Conservation (phyloP, 2,797 vertebrate genomes). For the Atherinosoma microstoma region DNA sequence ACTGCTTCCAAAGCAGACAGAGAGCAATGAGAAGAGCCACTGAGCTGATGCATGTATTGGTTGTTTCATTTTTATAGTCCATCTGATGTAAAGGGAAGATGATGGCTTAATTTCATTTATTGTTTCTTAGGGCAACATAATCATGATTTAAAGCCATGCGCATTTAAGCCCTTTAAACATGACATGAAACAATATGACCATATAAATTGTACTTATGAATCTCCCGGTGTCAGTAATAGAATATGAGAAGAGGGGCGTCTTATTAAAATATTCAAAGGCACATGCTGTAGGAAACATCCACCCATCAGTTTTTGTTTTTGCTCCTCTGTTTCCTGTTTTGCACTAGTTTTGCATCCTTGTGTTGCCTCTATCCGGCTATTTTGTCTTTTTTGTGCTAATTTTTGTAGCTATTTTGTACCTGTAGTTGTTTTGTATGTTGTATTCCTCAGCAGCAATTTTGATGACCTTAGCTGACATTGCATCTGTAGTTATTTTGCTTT, state of each 20-base stretch:
- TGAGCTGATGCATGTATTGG: slow-evolving; percentile 20
- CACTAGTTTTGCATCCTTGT: not conserved
- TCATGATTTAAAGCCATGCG: slow-evolving; percentile 12
- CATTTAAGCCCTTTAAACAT: slow-evolving; percentile 8
- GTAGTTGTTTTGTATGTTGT: not conserved
- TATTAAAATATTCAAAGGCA: not conserved
- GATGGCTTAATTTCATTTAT: not conserved
- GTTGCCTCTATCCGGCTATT: not conserved
- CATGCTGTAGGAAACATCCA: not conserved
- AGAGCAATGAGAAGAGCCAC: not conserved
- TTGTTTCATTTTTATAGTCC: slow-evolving; percentile 6
- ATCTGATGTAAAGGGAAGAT: slow-evolving; percentile 3
- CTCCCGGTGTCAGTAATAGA: not conserved
- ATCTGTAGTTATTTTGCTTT: not conserved
- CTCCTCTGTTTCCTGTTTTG: not conserved
- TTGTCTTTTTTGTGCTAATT: not conserved
- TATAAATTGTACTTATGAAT: not conserved
- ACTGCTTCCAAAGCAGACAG: slow-evolving; percentile 10
- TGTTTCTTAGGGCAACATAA: slow-evolving; percentile 2
- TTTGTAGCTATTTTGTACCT: not conserved
- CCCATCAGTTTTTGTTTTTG: too few relatives aligned
- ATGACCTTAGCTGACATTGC: not conserved
- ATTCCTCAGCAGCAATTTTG: not conserved
- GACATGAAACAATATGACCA: not conserved
- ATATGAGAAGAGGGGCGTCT: not conserved